Conservation (phyloP, 2,113 vertebrate species). For the Eublepharis macularius region DNA sequence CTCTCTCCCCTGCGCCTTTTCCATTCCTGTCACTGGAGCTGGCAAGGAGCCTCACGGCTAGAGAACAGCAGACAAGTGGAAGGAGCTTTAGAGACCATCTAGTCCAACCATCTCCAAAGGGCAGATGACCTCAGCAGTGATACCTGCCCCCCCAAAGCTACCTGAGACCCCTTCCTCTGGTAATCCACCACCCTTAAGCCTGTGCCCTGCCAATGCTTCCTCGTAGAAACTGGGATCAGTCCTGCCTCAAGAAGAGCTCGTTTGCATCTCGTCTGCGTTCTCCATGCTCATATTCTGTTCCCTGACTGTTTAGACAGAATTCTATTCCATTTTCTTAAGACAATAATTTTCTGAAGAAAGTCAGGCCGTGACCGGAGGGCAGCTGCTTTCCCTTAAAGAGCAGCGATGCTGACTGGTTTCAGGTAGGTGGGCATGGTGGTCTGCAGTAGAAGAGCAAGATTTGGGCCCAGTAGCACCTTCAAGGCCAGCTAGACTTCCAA, state of each 20-base stretch:
- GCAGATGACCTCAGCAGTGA: neutral
- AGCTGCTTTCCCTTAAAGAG: neutral
- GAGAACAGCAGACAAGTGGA: neutral
- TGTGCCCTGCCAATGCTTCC: neutral
- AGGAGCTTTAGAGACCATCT: no score
- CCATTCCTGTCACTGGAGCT: neutral
- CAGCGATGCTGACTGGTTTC: no score
- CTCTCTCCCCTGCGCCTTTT: neutral
- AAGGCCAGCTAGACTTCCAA: no score
- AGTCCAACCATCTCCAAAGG: neutral
- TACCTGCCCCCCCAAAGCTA: neutral
- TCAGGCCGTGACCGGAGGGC: neutral
- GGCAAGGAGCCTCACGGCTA: no score
- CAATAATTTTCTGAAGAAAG: neutral
- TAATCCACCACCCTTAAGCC: neutral
- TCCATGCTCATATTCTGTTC: neutral
- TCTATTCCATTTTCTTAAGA: neutral
- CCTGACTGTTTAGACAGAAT: neutral
- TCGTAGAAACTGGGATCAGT: neutral
- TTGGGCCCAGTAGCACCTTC: no score
- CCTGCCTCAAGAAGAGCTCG: neutral
- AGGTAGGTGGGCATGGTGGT: neutral
- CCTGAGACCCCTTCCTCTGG: neutral
- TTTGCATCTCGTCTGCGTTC: constrained; percentile 30
- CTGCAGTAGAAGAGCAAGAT: neutral